Evolutionary conservation across 2,797 vertebrate genomes (phyloP).

Genomic region (Sphaeramia orbicularis): DNA sequence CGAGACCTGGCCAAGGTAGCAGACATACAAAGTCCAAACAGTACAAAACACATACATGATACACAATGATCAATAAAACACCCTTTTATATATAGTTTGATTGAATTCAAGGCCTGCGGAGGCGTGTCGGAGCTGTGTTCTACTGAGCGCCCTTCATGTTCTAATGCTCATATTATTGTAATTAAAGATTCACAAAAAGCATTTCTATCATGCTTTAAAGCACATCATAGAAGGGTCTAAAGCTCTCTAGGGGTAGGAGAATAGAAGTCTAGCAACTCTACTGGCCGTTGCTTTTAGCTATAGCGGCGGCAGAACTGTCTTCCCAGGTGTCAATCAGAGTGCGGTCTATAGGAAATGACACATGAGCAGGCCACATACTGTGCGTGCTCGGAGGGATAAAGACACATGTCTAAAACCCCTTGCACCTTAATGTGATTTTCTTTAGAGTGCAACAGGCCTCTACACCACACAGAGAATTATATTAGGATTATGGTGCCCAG

Average conservation of each 20-base stretch:
- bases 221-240: neutral
- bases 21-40: too few relatives aligned
- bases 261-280: neutral
- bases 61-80: too few relatives aligned
- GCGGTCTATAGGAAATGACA: conserved; percentile 69
- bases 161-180: too few relatives aligned
- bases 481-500: conserved; percentile 62
- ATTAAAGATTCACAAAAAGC: too few relatives aligned
- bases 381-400: conserved; percentile 65
- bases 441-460: conserved; percentile 68
- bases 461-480: conserved; percentile 58
- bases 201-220: neutral
- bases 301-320: conserved; percentile 41
- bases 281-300: conserved; percentile 29
- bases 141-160: too few relatives aligned
- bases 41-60: too few relatives aligned
- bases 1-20: too few relatives aligned
- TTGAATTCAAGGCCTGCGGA: too few relatives aligned
- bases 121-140: too few relatives aligned
- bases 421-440: conserved; percentile 72
- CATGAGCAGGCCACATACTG: conserved; percentile 70
- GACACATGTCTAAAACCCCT: conserved; percentile 67
- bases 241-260: neutral
- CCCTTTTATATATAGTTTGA: too few relatives aligned
- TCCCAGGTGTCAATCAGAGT: conserved; percentile 52